These are phyloP conservation scores for Geophilus truncorum DNA, from an alignment of 2,888 invertebrate species.

Conservation along the genomic window DNA sequence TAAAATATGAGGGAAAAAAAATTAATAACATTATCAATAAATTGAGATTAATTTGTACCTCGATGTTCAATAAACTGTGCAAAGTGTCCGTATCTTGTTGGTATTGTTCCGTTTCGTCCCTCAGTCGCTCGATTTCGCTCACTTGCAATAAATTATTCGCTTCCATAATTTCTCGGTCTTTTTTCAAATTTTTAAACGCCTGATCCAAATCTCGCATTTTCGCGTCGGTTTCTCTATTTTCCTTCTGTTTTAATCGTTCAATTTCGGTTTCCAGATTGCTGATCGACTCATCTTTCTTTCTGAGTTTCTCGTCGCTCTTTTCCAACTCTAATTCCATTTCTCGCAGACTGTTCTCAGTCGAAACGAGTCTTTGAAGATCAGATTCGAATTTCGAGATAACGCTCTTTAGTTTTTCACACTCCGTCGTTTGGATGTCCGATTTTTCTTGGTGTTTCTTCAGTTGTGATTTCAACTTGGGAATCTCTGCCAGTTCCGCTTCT, in stretches of 20 bases:
- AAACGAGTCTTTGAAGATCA: too few relatives aligned
- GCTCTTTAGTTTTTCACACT: background rate
- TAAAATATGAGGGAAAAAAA: background rate
- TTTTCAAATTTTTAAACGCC: too few relatives aligned
- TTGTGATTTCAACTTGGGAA: background rate
- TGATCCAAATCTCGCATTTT: too few relatives aligned
- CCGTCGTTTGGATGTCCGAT: background rate
- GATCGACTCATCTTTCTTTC: background rate
- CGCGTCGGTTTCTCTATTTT: background rate
- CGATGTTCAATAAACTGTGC: background rate
- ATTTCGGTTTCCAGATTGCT: background rate
- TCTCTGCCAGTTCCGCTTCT: background rate
- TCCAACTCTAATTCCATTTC: too few relatives aligned
- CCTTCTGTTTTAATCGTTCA: conserved; percentile 8
- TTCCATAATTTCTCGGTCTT: background rate
- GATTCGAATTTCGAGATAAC: background rate
- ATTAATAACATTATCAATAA: background rate
- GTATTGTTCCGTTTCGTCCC: conserved; percentile 36
- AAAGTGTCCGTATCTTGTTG: background rate
- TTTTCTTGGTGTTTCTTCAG: background rate
- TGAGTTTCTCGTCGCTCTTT: background rate
- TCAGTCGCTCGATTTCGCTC: conserved; percentile 37
- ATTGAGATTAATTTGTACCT: background rate
- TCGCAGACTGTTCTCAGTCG: too few relatives aligned
- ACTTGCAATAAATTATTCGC: conserved; percentile 34